Percentiles rank a stretch among this genome's conserved stretches.
Evolutionary conservation across 2,888 invertebrate species (phyloP).

Genomic region (Lathronympha strigana): DNA sequence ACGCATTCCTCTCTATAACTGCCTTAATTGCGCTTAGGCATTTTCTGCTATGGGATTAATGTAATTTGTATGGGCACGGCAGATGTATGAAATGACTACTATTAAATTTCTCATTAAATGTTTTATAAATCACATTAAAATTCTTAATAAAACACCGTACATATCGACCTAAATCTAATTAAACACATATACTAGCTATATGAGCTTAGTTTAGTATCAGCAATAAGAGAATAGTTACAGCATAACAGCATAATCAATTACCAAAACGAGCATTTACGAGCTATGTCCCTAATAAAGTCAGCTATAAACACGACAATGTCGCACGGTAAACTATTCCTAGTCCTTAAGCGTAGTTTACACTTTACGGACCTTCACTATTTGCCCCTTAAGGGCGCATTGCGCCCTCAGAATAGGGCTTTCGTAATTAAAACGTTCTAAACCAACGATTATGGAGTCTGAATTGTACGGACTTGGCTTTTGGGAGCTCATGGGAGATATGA

Average conservation of each 20-base stretch:
- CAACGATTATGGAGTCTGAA: slow-evolving; percentile 64
- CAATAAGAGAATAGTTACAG: slow-evolving; percentile 24
- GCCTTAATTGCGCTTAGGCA: slow-evolving; percentile 72
- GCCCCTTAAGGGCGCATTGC: slow-evolving; percentile 75
- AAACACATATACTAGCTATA: neutral
- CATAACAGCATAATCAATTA: slow-evolving; percentile 45
- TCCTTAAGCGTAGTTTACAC: slow-evolving; percentile 39
- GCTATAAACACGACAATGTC: slow-evolving; percentile 64
- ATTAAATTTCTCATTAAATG: slow-evolving; percentile 38
- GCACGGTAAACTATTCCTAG: slow-evolving; percentile 41
- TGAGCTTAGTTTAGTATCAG: neutral
- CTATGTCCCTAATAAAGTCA: slow-evolving; percentile 46
- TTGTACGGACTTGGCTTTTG: slow-evolving; percentile 36
- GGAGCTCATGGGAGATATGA: slow-evolving; percentile 36
- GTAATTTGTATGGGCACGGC: slow-evolving; percentile 64
- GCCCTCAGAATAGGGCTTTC: slow-evolving; percentile 74
- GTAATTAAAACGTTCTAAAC: slow-evolving; percentile 82
- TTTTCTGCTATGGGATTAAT: slow-evolving; percentile 67
- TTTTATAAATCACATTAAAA: slow-evolving; percentile 24
- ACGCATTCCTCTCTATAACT: slow-evolving; percentile 76
- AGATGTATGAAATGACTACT: slow-evolving; percentile 49
- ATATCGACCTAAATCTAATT: neutral
- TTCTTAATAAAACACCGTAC: neutral
- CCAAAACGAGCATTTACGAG: slow-evolving; percentile 44
- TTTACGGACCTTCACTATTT: slow-evolving; percentile 52